Conservation (phyloP, 2,113 vertebrate species). For the Enhydra lutris region DNA sequence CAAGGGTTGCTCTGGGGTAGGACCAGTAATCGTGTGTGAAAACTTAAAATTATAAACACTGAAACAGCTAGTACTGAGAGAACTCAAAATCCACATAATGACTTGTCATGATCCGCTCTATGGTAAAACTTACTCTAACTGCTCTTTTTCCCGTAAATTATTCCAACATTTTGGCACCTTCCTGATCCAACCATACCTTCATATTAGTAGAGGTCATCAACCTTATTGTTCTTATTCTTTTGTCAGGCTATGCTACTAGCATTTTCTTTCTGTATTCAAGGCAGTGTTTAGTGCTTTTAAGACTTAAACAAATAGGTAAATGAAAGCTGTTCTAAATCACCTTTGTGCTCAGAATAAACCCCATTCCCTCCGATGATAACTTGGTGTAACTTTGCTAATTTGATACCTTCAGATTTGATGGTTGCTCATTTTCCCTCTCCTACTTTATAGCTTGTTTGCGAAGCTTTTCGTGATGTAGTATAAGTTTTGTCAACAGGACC, state of each 20-base stretch:
- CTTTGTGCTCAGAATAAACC: background rate
- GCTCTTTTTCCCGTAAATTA: background rate
- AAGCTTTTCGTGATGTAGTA: background rate
- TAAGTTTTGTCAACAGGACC: background rate
- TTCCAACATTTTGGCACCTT: background rate
- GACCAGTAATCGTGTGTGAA: background rate
- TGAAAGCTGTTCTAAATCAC: background rate
- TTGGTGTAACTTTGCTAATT: background rate
- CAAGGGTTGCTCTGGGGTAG: background rate
- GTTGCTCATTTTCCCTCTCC: background rate
- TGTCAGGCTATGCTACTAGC: background rate
- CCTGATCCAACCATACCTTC: background rate
- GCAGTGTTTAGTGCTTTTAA: background rate
- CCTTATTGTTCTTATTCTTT: background rate
- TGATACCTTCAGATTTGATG: background rate
- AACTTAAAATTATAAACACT: background rate
- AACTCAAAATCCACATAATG: background rate
- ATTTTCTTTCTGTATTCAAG: background rate
- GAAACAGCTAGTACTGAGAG: background rate
- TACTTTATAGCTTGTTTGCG: background rate
- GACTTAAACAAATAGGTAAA: background rate
- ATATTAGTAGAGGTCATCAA: background rate
- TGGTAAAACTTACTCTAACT: background rate
- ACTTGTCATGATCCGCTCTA: background rate
- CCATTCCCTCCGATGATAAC: background rate